Evolutionary conservation across 2,888 invertebrate genomes (phyloP).

Genomic region (Epinotia ramella): DNA sequence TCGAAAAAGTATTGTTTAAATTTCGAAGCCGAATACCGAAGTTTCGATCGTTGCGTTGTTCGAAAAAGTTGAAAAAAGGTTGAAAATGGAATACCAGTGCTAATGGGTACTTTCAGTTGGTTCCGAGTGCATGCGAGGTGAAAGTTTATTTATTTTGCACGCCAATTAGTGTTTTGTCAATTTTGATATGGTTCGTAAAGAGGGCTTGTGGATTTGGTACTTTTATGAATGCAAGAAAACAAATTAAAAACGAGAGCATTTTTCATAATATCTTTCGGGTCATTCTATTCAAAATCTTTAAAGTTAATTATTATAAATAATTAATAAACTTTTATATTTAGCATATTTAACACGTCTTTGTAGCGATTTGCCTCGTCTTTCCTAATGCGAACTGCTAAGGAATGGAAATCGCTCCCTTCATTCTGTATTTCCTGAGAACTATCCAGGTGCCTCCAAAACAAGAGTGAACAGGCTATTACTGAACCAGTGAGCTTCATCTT

Average conservation of each 20-base stretch:
- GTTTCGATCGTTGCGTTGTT: slow-evolving; percentile 65
- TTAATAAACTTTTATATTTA: too few species aligned
- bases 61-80: slow-evolving; percentile 54
- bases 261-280: background rate
- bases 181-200: slow-evolving; percentile 14
- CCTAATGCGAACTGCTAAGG: too few species aligned
- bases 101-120: slow-evolving; percentile 64
- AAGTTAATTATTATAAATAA: too few species aligned
- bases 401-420: too few species aligned
- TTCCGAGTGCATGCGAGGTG: slow-evolving; percentile 62
- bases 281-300: background rate
- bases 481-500: too few species aligned
- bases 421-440: too few species aligned
- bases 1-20: slow-evolving; percentile 79
- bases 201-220: background rate
- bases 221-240: background rate
- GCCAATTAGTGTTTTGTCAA: slow-evolving; percentile 43
- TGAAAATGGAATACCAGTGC: slow-evolving; percentile 54
- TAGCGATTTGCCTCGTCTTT: too few species aligned
- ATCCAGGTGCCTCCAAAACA: too few species aligned
- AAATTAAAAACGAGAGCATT: background rate
- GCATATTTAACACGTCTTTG: too few species aligned
- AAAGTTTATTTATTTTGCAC: slow-evolving; percentile 48
- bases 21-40: slow-evolving; percentile 65
- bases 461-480: too few species aligned